Base-by-base conservation (phyloP, 2,888 invertebrate species). In the Zaprionus bogoriensis region DNA sequence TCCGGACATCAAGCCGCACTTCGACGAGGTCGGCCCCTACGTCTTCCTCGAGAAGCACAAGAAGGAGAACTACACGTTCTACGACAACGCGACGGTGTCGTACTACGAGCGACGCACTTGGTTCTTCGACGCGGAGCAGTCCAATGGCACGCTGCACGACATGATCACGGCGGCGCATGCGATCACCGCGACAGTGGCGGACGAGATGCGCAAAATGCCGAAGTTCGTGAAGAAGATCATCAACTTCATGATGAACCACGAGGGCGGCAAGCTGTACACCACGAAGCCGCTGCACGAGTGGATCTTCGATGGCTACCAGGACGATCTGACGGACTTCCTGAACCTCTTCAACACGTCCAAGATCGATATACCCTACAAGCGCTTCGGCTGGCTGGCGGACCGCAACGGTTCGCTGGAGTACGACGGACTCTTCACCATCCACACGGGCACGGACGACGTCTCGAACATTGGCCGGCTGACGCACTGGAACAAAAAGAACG, bases 361-460 rank as follows among this genome's bases (percentile, higher is more conserved):
- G 65, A 88, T 91, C 27, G 71, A 91, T 1, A 93, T 96, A 74
- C 96, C 96, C 0, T 95, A 93, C 78, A 94, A 93, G 27, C 95
- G 93, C 83, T 97, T 98, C 90, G 98, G 95, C 7, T 97, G 97
- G 96, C 96, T 98, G 88, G 92, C 90, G 6, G 92, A 96, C 95
- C 94, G 97, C 70, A 97, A 97, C 89, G 92, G 91, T 23, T 95
- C 95, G 0, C 89, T 92, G 27, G 92, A 92, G 0, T 96, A 93
- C 86, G 97, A 97, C 89, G 97, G 97, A 0, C 91, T 93, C 0
- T 96, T 95, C 87, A 94, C 94, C 52, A 95, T 97, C 92, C 92
- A 93, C 73, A 96, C 95, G 0, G 97, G 97, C 1, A 92, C 91
- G 1, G 88, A 91, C 5, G 93, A 95, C 80, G 92, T 96, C 52